phyloP scores from a whole-genome alignment of 2,888 invertebrate species.

The Tachystola acroxantha region DNA sequence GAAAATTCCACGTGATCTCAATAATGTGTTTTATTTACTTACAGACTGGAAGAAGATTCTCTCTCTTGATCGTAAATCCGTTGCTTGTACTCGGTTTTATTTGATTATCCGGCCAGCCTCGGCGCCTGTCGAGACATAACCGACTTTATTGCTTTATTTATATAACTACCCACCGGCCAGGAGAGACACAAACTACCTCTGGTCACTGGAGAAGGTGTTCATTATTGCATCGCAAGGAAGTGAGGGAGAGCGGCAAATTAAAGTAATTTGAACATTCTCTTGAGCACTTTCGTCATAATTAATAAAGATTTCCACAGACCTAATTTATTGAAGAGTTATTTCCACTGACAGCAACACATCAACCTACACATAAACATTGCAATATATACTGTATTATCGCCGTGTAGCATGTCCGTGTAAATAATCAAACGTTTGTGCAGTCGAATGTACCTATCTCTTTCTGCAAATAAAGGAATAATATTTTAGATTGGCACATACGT shows the following conservation, averaged over 20 bases:
- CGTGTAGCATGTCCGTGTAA: too few relatives aligned
- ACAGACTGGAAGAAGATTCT: slow-evolving; percentile 28
- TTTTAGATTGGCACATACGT: too few relatives aligned
- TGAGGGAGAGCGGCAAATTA: not conserved
- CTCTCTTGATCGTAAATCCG: slow-evolving; percentile 48
- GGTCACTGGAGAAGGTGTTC: slow-evolving; percentile 11
- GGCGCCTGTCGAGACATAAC: slow-evolving; percentile 46
- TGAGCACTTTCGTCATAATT: too few relatives aligned
- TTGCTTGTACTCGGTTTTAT: slow-evolving; percentile 46
- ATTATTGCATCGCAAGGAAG: not conserved
- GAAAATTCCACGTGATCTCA: slow-evolving; percentile 15
- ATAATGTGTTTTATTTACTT: slow-evolving; percentile 26
- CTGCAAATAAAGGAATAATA: too few relatives aligned
- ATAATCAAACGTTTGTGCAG: too few relatives aligned
- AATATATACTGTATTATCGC: too few relatives aligned
- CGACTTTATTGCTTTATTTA: slow-evolving; percentile 51
- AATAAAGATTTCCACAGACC: too few relatives aligned
- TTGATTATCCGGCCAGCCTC: slow-evolving; percentile 47
- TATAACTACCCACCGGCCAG: slow-evolving; percentile 8
- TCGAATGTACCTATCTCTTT: too few relatives aligned
- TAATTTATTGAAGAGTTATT: too few relatives aligned
- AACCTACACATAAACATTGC: too few relatives aligned
- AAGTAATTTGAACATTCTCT: too few relatives aligned
- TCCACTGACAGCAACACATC: too few relatives aligned
- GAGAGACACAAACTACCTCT: slow-evolving; percentile 7